A percentile compares a stretch with the other conserved stretches of the same genome.
phyloP scores from a whole-genome alignment of 2,797 vertebrate genomes.

The Premnoplex brunnescens region DNA sequence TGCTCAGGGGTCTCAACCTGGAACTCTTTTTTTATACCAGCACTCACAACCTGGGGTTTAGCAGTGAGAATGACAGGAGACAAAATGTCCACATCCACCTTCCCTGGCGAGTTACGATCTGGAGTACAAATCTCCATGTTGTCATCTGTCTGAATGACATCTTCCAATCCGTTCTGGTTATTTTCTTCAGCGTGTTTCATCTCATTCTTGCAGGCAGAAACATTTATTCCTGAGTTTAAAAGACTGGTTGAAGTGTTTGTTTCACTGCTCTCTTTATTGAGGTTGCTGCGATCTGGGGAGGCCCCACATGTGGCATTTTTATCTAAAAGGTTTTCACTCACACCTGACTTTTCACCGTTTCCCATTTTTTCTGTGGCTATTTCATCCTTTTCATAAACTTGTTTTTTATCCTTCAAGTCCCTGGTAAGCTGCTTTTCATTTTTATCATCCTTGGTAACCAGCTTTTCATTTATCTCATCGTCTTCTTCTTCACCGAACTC shows the following conservation, averaged over 20 bases:
- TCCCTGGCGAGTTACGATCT: constrained; percentile 76
- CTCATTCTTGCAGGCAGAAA: constrained; percentile 29
- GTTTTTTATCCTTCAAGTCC: constrained; percentile 32
- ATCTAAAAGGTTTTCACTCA: constrained; percentile 23
- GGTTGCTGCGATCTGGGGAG: constrained; percentile 43
- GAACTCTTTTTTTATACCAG: background rate
- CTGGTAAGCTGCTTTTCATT: constrained; percentile 51
- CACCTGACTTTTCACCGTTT: constrained; percentile 41
- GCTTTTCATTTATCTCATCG: constrained; percentile 76
- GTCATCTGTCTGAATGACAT: constrained; percentile 79
- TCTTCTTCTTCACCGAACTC: constrained; percentile 96
- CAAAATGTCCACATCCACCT: constrained; percentile 63
- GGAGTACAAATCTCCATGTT: constrained; percentile 90
- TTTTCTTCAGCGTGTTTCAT: constrained; percentile 46
- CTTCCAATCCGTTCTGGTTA: constrained; percentile 44
- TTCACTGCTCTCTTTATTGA: constrained; percentile 35
- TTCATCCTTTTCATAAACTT: constrained; percentile 44
- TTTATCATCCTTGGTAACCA: constrained; percentile 28
- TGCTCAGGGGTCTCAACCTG: constrained; percentile 5
- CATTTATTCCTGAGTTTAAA: constrained; percentile 58
- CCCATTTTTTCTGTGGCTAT: constrained; percentile 19
- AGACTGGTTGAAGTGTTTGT: constrained; percentile 5
- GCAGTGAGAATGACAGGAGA: constrained; percentile 26
- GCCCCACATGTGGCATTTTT: background rate
- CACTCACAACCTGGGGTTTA: constrained; percentile 13